Conservation (phyloP, 2,113 vertebrate genomes). For the Helogale parvula region DNA sequence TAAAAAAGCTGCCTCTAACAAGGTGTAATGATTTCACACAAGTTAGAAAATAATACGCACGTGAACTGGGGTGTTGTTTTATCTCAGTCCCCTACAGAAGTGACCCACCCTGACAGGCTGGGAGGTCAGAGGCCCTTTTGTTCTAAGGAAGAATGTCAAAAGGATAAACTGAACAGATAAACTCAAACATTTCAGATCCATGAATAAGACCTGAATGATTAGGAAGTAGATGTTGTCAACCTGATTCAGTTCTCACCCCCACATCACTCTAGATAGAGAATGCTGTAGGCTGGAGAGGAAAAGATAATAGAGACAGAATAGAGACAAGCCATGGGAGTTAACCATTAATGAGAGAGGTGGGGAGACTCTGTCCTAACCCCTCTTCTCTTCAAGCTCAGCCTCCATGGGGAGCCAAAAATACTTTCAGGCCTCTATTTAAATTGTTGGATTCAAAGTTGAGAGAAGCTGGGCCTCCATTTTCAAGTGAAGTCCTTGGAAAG, state of each 20-base stretch:
- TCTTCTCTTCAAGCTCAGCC: background rate
- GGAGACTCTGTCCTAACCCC: background rate
- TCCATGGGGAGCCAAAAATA: background rate
- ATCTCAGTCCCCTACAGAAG: background rate
- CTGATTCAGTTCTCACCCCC: background rate
- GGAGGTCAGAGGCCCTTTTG: background rate
- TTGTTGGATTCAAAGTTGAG: background rate
- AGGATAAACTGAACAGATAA: background rate
- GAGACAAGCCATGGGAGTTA: background rate
- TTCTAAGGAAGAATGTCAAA: background rate
- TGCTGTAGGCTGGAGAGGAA: background rate
- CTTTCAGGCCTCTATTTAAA: background rate
- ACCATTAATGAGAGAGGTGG: accelerated
- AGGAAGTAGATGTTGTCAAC: background rate
- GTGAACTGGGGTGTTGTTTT: background rate
- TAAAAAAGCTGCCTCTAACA: background rate
- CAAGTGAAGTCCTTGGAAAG: background rate
- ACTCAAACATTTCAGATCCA: background rate
- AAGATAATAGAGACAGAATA: background rate
- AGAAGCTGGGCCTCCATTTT: background rate
- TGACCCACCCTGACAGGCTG: background rate
- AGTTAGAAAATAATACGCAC: background rate
- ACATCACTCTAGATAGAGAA: background rate
- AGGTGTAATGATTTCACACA: background rate
- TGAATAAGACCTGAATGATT: background rate